phyloP scores from a whole-genome alignment of 2,797 vertebrate species.

The Pipistrellus nathusii region DNA sequence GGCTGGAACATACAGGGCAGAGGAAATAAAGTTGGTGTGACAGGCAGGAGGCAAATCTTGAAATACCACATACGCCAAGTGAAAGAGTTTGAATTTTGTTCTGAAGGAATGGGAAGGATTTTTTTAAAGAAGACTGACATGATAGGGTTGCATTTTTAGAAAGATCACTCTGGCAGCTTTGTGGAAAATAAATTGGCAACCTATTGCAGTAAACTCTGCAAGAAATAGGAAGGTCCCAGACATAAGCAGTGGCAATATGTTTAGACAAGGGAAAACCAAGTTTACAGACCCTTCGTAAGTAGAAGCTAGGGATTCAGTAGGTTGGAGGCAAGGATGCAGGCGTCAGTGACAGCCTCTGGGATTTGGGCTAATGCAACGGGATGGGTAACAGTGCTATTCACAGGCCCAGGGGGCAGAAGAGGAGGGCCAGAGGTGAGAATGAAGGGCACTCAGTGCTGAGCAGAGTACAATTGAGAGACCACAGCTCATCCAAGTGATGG shows the following conservation, averaged over 20 bases:
- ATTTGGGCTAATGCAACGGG: background rate
- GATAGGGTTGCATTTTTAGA: slow-evolving; percentile 45
- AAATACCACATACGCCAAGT: slow-evolving; percentile 54
- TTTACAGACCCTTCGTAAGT: background rate
- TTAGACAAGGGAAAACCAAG: background rate
- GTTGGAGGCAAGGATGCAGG: background rate
- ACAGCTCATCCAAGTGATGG: background rate
- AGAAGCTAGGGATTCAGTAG: background rate
- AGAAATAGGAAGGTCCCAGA: background rate
- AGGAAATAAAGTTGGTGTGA: slow-evolving; percentile 36
- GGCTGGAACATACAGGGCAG: background rate
- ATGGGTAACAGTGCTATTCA: background rate
- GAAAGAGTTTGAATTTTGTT: slow-evolving; percentile 48
- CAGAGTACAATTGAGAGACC: no score
- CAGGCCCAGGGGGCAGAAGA: background rate
- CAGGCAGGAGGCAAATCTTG: slow-evolving; percentile 47
- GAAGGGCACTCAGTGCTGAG: background rate
- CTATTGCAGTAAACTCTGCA: background rate
- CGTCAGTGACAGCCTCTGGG: background rate
- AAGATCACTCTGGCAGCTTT: slow-evolving; percentile 1
- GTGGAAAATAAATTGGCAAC: slow-evolving; percentile 30
- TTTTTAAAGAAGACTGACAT: background rate
- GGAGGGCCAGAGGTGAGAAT: background rate
- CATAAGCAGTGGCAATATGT: background rate
- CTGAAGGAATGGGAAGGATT: background rate